Base-by-base conservation (phyloP, 2,888 invertebrate species). In the Stenichneumon culpator region DNA sequence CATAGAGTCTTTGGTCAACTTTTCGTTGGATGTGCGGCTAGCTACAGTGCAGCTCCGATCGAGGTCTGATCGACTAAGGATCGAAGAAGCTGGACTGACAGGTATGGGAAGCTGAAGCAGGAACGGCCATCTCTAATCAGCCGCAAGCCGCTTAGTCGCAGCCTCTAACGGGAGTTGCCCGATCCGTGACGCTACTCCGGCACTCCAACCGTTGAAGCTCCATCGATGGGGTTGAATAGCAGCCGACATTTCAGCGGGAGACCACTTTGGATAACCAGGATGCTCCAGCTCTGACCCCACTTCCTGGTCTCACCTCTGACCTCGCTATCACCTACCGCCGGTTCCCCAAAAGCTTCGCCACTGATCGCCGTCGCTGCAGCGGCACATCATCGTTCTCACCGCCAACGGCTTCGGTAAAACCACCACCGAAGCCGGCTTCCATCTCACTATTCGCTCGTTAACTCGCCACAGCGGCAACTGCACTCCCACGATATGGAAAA, bases 71-170 rank as follows among this genome's bases (percentile, higher is more conserved):
- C 72, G 54, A 19, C 25, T 6, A 57, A 36, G 47, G n/a, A 28
- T 63, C 11, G 74, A n/a, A 9, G 47, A 32, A 63, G 47, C n/a
- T 5, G 9, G 28, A 47, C 47, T 14, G 73, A 7, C 25, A 28
- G 44, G n/a, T 25, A 50, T 47, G 28, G 22, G 44, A 25, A 25
- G 57, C 25, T 7, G 28, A 39, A 80, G 73, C 77, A 57, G 54
- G 60, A 74, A 28, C 83, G 87, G 87, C 85, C 86, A 86, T 88
- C 90, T 89, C 88, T 92, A 92, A 92, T 91, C 92, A 90, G 68
- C 89, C 90, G 86, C 91, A 92, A 92, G 90, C 92, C 90, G 91
- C 92, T 92, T 92, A 92, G 86, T 78, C 83, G 84, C 72, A 54
- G 25, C 22, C 54, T 39, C 81, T 32, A 19, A 57, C 22, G 19